A percentile compares a stretch with the other conserved stretches of the same genome.
phyloP scores from a whole-genome alignment of 2,888 invertebrate genomes.

The Platerodrilus igneus region DNA sequence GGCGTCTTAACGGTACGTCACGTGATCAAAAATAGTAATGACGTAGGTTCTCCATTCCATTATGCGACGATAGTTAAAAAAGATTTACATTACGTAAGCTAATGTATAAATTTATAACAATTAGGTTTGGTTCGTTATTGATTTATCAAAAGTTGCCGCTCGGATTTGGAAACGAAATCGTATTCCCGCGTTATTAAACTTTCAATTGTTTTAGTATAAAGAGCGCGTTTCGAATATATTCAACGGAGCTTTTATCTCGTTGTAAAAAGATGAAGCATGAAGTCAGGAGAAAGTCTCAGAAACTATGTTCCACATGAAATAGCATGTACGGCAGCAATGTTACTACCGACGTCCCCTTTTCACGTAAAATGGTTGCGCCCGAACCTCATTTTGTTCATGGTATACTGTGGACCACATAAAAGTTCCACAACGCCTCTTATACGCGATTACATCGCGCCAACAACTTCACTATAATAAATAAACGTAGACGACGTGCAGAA shows the following conservation, averaged over 20 bases:
- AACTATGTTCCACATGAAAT: constrained; percentile 23
- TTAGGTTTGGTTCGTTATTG: constrained; percentile 24
- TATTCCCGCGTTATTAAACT: too few relatives aligned
- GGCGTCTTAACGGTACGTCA: constrained; percentile 56
- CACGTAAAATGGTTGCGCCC: constrained; percentile 49
- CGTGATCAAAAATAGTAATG: constrained; percentile 54
- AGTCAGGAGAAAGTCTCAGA: too few relatives aligned
- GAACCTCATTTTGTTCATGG: constrained; percentile 50
- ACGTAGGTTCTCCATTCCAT: constrained; percentile 46
- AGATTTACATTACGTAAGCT: constrained; percentile 47
- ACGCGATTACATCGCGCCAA: too few relatives aligned
- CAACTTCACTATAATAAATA: too few relatives aligned
- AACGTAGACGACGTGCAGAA: too few relatives aligned
- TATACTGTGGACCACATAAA: constrained; percentile 44
- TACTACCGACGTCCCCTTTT: constrained; percentile 45
- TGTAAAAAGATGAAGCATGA: too few relatives aligned
- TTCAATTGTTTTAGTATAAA: too few relatives aligned
- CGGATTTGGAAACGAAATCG: too few relatives aligned
- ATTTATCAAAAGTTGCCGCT: too few relatives aligned
- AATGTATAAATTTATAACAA: constrained; percentile 29
- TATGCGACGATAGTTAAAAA: constrained; percentile 43
- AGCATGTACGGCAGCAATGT: constrained; percentile 35
- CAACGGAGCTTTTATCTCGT: too few relatives aligned
- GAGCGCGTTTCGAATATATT: too few relatives aligned
- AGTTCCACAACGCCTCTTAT: constrained; percentile 43